Evolutionary conservation across 2,888 invertebrate genomes (phyloP), one percentile per base, ranked within the genome.

Genomic region (Mimachlamys varia): DNA sequence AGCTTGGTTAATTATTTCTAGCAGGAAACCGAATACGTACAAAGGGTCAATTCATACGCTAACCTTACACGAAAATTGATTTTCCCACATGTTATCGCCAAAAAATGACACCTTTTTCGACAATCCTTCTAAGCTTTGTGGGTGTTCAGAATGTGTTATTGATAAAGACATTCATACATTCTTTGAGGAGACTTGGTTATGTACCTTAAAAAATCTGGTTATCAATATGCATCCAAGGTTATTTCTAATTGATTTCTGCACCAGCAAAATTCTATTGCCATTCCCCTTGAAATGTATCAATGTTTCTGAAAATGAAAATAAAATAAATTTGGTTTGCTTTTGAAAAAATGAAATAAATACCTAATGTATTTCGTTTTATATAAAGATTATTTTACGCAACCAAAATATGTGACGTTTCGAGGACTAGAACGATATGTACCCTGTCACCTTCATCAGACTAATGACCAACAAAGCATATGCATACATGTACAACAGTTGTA

Each of bases 1-100:
- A 22, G 76, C 33, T 76, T 76, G 33, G 76, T 76, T 76, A 76
- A 76, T 76, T 76, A 76, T 76, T 76, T 76, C 76, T 76, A 76
- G 76, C 76, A 76, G 76, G 76, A 76, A 76, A 76, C 76, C 12
- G 4, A 33, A 76, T 76, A 76, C 27, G 76, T 76, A 76, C 76
- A 33, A 4, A 33, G 76, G 76, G 76, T 76, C 76, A 76, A 76
- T 76, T 76, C 76, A 76, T 76, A 27, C 33, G 15, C 76, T 33
- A 27, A 76, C 76, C 76, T 76, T 76, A 76, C 76, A 76, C 4
- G 76, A 27, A 76, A 76, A 76, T 76, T 76, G 76, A 76, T 76
- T 76, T 76, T 76, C 76, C 33, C 76, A 76, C 76, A 76, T 76
- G 22, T 76, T 76, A 76, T 76, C 76, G 27, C 76, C 27, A 33